phyloP scores from a whole-genome alignment of 1,140 invertebrate genomes.

The Melipona quadrifasciata region DNA sequence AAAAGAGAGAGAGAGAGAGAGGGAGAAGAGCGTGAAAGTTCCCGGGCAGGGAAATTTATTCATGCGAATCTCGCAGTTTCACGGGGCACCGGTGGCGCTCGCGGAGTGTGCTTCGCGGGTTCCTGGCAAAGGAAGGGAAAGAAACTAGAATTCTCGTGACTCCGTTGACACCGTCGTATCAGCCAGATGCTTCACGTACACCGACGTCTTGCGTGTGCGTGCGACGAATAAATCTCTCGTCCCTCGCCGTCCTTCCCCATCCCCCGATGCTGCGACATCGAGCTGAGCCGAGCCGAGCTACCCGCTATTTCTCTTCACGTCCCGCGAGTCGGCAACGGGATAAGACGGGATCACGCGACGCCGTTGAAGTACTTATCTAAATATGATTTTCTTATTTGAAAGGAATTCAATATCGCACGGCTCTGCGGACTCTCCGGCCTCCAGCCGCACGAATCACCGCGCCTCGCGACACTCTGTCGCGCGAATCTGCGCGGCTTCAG shows the following conservation, averaged over 20 bases:
- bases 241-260: neutral
- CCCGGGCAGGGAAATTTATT: conserved; percentile 48
- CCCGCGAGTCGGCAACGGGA: conserved; percentile 28
- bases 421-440: neutral
- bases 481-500: neutral
- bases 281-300: too few species aligned
- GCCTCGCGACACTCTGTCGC: neutral
- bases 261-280: neutral
- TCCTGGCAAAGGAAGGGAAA: conserved; percentile 21
- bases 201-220: neutral
- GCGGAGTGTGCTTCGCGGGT: conserved; percentile 30
- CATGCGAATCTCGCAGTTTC: conserved; percentile 55
- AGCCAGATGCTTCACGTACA: conserved; percentile 30
- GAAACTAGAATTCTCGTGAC: conserved; percentile 34
- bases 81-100: conserved; percentile 17
- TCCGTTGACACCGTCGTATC: conserved; percentile 46
- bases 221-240: conserved; percentile 56
- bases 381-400: conserved; percentile 51
- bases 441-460: neutral
- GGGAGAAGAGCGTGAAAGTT: neutral
- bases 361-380: conserved; percentile 48
- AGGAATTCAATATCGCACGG: conserved; percentile 36
- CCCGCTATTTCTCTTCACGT: conserved; percentile 28
- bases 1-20: too few species aligned
- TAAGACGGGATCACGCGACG: conserved; percentile 55